Evolutionary conservation across 2,888 invertebrate species (phyloP).

Genomic region (Drosophila kanekoi): DNA sequence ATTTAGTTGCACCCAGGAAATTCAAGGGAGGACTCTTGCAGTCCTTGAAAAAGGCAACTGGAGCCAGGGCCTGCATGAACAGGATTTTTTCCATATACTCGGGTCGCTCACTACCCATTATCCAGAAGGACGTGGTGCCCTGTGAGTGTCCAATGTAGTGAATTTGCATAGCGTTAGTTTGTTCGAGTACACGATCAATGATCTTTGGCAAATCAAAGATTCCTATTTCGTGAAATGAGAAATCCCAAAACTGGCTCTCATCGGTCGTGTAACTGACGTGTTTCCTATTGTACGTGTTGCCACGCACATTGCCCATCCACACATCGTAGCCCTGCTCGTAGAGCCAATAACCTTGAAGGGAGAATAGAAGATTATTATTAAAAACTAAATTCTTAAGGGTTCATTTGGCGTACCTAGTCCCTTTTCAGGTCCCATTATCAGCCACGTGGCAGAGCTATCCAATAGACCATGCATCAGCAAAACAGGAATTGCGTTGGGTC

Average conservation of each 20-base stretch:
- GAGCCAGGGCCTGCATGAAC: constrained; percentile 89
- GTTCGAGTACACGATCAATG: constrained; percentile 89
- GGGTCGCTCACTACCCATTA: constrained; percentile 88
- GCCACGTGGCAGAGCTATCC: constrained; percentile 90
- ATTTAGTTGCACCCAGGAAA: constrained; percentile 71
- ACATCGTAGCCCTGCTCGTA: constrained; percentile 91
- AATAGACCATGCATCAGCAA: constrained; percentile 91
- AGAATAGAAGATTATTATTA: background rate
- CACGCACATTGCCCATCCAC: constrained; percentile 94
- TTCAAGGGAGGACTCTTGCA: constrained; percentile 86
- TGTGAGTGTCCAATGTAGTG: constrained; percentile 94
- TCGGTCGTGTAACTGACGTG: constrained; percentile 85
- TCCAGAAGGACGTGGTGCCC: constrained; percentile 90
- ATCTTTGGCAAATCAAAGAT: constrained; percentile 91
- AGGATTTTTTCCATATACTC: constrained; percentile 89
- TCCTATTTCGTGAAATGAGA: constrained; percentile 91
- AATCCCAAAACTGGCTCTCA: constrained; percentile 87
- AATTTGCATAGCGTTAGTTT: constrained; percentile 87
- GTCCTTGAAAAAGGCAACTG: constrained; percentile 88
- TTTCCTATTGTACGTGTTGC: constrained; percentile 87
- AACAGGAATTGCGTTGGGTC: constrained; percentile 85
- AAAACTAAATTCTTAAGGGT: background rate
- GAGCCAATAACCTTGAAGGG: constrained; percentile 83
- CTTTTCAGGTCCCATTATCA: constrained; percentile 89
- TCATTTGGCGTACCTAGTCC: constrained; percentile 87